Evolutionary conservation across 2,113 vertebrate genomes (phyloP).

Genomic region (Peromyscus polionotus): DNA sequence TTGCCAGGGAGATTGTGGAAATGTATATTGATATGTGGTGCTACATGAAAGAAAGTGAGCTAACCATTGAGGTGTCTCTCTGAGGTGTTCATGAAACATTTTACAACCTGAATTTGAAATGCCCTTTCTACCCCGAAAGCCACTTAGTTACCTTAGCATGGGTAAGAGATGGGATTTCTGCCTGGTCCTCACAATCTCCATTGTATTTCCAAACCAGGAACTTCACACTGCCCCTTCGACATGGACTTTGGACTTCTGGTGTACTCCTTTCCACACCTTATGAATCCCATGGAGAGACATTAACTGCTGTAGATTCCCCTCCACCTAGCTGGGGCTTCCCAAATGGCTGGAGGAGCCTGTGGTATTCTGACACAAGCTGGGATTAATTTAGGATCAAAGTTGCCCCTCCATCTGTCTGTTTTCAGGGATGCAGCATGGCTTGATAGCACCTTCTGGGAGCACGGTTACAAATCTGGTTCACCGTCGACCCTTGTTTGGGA

Average conservation of each 20-base stretch:
- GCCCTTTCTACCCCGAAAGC: background rate
- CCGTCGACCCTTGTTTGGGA: background rate
- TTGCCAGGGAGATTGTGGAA: background rate
- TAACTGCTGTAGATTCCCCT: background rate
- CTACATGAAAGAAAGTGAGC: background rate
- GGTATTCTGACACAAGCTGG: conserved; percentile 74
- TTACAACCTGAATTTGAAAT: background rate
- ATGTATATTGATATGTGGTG: background rate
- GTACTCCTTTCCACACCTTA: fast-evolving
- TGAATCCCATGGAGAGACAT: fast-evolving
- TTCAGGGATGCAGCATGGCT: conserved; percentile 38
- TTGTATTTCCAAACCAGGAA: background rate
- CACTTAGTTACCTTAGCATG: background rate
- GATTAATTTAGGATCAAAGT: conserved; percentile 83
- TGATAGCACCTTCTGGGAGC: conserved; percentile 1
- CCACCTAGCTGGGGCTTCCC: background rate
- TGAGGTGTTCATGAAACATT: background rate
- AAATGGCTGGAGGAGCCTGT: background rate
- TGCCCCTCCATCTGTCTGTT: conserved; percentile 73
- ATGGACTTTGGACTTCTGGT: background rate
- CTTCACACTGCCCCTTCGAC: background rate
- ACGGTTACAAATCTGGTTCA: conserved; percentile 7
- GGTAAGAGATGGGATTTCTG: fast-evolving
- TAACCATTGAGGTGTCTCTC: background rate
- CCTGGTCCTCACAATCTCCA: background rate